Conservation (phyloP, 1,140 invertebrate species). For the Diuraphis noxia region DNA sequence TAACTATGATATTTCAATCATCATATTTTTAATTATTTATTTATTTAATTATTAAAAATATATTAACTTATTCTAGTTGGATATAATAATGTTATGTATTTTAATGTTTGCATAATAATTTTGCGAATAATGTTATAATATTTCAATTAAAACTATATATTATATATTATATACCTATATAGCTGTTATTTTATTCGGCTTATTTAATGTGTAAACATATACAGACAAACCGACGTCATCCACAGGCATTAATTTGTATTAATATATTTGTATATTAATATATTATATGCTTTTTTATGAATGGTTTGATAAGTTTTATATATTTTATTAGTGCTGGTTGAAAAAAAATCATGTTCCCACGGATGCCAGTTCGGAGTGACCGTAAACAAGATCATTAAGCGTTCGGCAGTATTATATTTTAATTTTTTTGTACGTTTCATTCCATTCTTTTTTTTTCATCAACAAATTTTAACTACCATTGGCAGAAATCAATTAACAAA, state of each 20-base stretch:
- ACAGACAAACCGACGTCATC: background rate
- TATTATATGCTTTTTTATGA: conserved; percentile 19
- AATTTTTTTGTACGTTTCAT: background rate
- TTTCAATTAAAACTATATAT: background rate
- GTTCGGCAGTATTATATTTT: conserved; percentile 35
- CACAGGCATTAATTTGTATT: background rate
- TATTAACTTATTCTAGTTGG: background rate
- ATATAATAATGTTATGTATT: background rate
- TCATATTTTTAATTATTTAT: background rate
- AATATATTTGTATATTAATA: background rate
- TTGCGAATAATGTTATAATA: background rate
- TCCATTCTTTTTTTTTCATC: background rate
- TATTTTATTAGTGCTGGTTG: conserved; percentile 39
- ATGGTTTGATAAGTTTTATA: conserved; percentile 12
- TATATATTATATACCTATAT: background rate
- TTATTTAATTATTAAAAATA: background rate
- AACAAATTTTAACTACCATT: background rate
- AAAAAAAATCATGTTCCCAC: conserved; percentile 50
- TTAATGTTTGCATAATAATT: background rate
- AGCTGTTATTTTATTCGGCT: background rate
- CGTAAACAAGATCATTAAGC: conserved; percentile 54
- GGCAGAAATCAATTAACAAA: conserved; percentile 38
- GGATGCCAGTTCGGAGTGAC: conserved; percentile 28
- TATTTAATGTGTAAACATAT: background rate
- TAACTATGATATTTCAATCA: background rate